These are phyloP conservation scores for Diabrotica virgifera DNA, from an alignment of 1,140 invertebrate species.

Conservation along the genomic window DNA sequence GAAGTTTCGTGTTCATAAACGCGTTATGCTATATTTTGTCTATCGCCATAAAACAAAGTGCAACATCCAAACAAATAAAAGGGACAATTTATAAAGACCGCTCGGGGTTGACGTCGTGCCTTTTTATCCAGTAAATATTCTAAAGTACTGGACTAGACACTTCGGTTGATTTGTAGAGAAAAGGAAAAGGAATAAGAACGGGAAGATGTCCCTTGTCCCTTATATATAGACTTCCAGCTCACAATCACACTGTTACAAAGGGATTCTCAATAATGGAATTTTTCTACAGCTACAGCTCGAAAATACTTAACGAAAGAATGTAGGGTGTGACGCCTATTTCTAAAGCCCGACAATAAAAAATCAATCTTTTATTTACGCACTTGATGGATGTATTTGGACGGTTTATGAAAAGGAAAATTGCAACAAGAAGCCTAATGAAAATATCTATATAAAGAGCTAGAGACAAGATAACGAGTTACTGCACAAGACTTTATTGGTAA, in stretches of 20 bases:
- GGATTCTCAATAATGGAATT: slow-evolving; percentile 10
- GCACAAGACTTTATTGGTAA: too few species aligned
- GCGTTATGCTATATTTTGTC: not conserved
- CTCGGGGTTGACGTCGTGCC: slow-evolving; percentile 22
- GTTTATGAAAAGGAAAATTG: too few species aligned
- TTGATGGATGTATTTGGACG: too few species aligned
- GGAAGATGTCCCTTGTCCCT: slow-evolving; percentile 16
- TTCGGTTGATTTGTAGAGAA: slow-evolving; percentile 27
- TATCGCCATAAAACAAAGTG: not conserved
- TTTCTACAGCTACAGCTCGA: not conserved
- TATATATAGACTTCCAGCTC: slow-evolving; percentile 7
- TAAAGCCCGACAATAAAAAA: not conserved
- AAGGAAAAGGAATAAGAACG: slow-evolving; percentile 21
- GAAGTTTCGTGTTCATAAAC: not conserved
- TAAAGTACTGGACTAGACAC: slow-evolving; percentile 40
- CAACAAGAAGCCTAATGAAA: too few species aligned
- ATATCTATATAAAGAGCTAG: too few species aligned
- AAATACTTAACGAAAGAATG: not conserved
- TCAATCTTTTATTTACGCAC: not conserved
- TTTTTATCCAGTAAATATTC: slow-evolving; percentile 39
- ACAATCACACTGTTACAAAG: slow-evolving; percentile 26
- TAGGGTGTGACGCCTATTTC: not conserved
- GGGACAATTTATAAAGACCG: slow-evolving; percentile 29
- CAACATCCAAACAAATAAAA: slow-evolving; percentile 4
- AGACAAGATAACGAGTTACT: too few species aligned